Conservation (phyloP, 2,797 vertebrate species). For the Danio tinwini region DNA sequence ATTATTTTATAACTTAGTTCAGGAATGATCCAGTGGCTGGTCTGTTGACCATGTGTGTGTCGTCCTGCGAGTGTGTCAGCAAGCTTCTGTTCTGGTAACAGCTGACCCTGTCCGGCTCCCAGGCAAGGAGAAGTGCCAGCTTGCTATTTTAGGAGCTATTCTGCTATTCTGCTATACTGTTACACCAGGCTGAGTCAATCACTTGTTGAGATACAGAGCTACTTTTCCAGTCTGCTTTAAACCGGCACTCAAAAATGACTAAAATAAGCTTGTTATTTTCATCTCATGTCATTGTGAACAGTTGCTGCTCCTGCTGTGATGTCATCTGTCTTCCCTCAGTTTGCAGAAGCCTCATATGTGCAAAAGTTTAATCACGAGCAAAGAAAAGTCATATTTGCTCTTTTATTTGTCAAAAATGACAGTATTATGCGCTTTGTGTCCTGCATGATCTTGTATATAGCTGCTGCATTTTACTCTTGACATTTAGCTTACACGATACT, state of each 20-base stretch:
- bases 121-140: constrained; percentile 72
- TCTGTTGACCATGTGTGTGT: constrained; percentile 33
- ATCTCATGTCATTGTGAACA: constrained; percentile 19
- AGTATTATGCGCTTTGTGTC: neutral
- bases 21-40: constrained; percentile 5
- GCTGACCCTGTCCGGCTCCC: constrained; percentile 80
- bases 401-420: constrained; percentile 1
- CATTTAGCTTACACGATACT: constrained; percentile 22
- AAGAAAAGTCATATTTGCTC: neutral
- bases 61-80: constrained; percentile 60
- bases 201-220: constrained; percentile 55
- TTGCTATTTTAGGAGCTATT: constrained; percentile 79
- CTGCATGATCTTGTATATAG: neutral
- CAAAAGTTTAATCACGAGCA: constrained; percentile 7
- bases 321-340: constrained; percentile 47
- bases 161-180: constrained; percentile 63
- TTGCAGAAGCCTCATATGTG: constrained; percentile 15
- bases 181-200: constrained; percentile 80
- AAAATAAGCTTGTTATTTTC: constrained; percentile 42
- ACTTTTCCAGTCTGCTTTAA: constrained; percentile 49
- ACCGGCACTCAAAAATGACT: constrained; percentile 28
- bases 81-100: constrained; percentile 72
- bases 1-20: constrained; percentile 9
- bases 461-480: neutral
- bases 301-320: constrained; percentile 42